Conservation (phyloP, 2,888 invertebrate genomes). For the Ischnus inquisitorius region DNA sequence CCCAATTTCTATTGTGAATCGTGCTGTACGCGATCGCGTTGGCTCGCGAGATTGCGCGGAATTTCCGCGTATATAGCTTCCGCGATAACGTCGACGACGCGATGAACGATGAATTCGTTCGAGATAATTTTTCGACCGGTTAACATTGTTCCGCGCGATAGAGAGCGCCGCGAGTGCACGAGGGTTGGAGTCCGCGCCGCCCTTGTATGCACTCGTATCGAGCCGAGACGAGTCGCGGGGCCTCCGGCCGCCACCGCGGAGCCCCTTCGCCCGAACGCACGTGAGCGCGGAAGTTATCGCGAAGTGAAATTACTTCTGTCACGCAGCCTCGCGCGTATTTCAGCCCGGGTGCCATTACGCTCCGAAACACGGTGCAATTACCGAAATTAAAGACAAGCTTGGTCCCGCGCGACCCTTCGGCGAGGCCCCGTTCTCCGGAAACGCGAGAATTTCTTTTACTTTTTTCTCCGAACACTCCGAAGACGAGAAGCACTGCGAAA, state of each 20-base stretch:
- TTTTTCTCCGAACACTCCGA: too few relatives aligned
- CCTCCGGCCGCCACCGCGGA: slow-evolving; percentile 43
- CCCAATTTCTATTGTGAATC: too few relatives aligned
- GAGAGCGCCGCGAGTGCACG: background rate
- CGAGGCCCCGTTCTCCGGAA: background rate
- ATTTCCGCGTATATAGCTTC: slow-evolving; percentile 33
- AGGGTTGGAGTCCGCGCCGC: slow-evolving; percentile 6
- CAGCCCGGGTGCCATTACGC: slow-evolving; percentile 66
- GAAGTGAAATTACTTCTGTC: slow-evolving; percentile 74
- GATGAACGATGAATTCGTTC: slow-evolving; percentile 31
- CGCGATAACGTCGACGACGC: slow-evolving; percentile 17
- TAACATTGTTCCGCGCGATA: slow-evolving; percentile 21
- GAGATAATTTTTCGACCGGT: slow-evolving; percentile 34
- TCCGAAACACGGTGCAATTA: slow-evolving; percentile 72
- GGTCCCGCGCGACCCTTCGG: background rate
- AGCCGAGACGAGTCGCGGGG: slow-evolving; percentile 38
- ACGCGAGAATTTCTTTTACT: background rate
- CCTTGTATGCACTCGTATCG: slow-evolving; percentile 22
- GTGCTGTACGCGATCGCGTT: slow-evolving; percentile 11
- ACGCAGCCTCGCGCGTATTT: slow-evolving; percentile 67
- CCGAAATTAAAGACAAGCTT: slow-evolving; percentile 72
- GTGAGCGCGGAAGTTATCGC: slow-evolving; percentile 69
- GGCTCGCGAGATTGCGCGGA: slow-evolving; percentile 53
- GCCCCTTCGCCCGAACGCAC: slow-evolving; percentile 54
- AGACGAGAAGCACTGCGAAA: too few relatives aligned